phyloP scores from a whole-genome alignment of 1,140 invertebrate species.

The Saxidomus purpurata region DNA sequence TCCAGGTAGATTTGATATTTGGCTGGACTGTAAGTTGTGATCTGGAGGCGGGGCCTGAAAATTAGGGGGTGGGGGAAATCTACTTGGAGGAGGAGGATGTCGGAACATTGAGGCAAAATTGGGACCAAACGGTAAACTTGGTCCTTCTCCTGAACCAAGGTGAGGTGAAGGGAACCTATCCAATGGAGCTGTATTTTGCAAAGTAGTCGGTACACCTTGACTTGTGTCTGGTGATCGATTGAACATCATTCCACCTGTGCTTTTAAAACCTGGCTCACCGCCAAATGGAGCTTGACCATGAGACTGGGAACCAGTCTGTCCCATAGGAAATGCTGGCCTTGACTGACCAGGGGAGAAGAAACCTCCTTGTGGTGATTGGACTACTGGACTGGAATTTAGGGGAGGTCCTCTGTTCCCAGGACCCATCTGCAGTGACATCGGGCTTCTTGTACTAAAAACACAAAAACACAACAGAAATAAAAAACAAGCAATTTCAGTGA shows the following conservation, averaged over 20 bases:
- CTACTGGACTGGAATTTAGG: neutral
- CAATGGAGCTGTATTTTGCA: constrained; percentile 18
- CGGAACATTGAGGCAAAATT: constrained; percentile 52
- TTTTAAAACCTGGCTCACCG: constrained; percentile 39
- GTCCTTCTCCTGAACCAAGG: constrained; percentile 2
- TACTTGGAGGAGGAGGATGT: constrained; percentile 57
- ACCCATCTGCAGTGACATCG: constrained; percentile 21
- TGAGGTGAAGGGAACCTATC: neutral
- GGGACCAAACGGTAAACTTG: constrained; percentile 24
- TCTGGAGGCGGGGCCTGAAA: constrained; percentile 38
- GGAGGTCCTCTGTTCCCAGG: neutral
- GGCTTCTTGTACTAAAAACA: constrained; percentile 41
- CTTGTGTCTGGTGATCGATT: neutral
- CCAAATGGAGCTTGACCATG: constrained; percentile 49
- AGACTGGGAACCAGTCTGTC: constrained; percentile 3
- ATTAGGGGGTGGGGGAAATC: constrained; percentile 43
- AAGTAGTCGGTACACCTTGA: constrained; percentile 13
- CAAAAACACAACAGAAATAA: neutral
- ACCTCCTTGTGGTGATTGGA: constrained; percentile 35
- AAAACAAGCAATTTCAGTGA: no score
- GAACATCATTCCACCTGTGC: constrained; percentile 52
- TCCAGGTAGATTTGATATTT: neutral
- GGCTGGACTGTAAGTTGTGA: constrained; percentile 16
- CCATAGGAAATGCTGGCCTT: constrained; percentile 1
- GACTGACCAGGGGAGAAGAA: neutral